Evolutionary conservation across 1,140 invertebrate species (phyloP).

Genomic region (Heterodera carotae): DNA sequence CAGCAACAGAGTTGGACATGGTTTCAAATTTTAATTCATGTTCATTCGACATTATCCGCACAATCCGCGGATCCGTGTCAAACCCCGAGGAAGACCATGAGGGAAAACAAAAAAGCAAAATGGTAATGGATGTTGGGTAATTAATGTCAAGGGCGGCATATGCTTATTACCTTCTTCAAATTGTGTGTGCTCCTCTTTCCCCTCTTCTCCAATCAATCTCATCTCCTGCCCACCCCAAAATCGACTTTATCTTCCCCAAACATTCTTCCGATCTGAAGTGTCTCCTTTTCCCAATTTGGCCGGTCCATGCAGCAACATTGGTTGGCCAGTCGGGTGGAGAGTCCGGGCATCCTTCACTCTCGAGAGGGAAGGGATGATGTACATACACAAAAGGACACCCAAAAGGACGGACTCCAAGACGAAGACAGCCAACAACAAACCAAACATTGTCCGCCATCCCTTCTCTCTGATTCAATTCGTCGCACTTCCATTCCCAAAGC

Average conservation of each 20-base stretch:
- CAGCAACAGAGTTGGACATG: no score
- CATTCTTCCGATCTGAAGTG: background rate
- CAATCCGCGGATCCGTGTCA: no score
- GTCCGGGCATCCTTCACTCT: background rate
- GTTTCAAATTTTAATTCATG: no score
- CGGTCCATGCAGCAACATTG: background rate
- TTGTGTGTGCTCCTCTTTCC: no score
- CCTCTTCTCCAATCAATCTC: background rate
- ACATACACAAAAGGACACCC: background rate
- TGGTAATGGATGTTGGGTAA: no score
- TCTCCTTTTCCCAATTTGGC: background rate
- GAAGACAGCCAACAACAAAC: background rate
- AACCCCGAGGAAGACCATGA: no score
- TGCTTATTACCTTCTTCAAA: no score
- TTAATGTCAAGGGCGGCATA: no score
- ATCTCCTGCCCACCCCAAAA: no score
- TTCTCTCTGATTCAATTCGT: background rate
- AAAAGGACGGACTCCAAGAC: background rate
- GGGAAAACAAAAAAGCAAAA: no score
- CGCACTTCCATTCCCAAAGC: background rate
- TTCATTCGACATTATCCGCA: no score
- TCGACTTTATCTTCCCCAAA: background rate
- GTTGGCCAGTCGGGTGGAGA: background rate
- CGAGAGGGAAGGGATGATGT: background rate
- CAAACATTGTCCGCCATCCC: background rate